phyloP scores from a whole-genome alignment of 53 echinoderm and acorn worm genomes.

The Arbacia lixula region DNA sequence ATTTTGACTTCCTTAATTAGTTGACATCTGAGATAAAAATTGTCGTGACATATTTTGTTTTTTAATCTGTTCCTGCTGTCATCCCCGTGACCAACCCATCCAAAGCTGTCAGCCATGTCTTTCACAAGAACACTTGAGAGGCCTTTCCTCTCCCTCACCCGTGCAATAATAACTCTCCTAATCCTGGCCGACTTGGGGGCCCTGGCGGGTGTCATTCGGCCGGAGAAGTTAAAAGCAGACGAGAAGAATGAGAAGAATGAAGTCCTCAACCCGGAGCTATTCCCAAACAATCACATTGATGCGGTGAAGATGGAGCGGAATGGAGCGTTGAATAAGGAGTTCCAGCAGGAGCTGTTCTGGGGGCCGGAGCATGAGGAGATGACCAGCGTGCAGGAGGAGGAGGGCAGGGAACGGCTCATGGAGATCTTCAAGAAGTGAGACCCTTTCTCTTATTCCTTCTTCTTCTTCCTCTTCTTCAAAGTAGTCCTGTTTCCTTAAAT shows the following conservation, averaged over 20 bases:
- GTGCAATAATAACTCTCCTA: constrained; percentile 34
- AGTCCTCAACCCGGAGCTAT: constrained; percentile 49
- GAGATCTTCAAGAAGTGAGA: constrained; percentile 86
- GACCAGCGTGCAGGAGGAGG: constrained; percentile 81
- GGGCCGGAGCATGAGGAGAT: constrained; percentile 95
- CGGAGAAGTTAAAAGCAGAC: background rate
- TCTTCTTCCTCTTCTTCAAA: too few relatives aligned
- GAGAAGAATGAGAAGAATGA: constrained; percentile 3
- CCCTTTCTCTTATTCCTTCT: background rate
- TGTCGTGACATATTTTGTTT: too few relatives aligned
- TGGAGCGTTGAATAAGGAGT: constrained; percentile 88
- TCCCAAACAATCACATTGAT: constrained; percentile 89
- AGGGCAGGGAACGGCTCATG: constrained; percentile 74
- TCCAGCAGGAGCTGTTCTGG: constrained; percentile 89
- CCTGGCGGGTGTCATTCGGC: background rate
- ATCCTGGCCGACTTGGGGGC: background rate
- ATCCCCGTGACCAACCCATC: too few relatives aligned
- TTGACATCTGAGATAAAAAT: too few relatives aligned
- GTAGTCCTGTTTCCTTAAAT: too few relatives aligned
- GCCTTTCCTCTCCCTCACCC: constrained; percentile 18
- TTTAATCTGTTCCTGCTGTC: too few relatives aligned
- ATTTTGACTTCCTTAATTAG: too few relatives aligned
- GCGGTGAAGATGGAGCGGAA: constrained; percentile 86
- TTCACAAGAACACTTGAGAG: constrained; percentile 18
- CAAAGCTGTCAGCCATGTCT: constrained; percentile 51